Evolutionary conservation across 2,113 vertebrate species (phyloP), one percentile per base, ranked within the genome.

Genomic region (Lagopus muta): DNA sequence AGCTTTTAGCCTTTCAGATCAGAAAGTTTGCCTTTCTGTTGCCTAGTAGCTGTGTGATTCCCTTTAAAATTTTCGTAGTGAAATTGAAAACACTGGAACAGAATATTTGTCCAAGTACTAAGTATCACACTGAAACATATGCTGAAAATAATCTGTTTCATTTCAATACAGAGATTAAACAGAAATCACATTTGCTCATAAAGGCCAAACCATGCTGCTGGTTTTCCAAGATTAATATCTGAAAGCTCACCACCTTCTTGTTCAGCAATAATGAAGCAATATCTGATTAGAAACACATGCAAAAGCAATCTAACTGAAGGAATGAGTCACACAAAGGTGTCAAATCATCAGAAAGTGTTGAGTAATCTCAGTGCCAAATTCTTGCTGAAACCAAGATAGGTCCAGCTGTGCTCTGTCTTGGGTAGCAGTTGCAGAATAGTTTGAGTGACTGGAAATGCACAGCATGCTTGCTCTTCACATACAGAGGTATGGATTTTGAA

Each of bases 261-360:
- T 78, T 90, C 24, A 65, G 70, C 43, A 82, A 38, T 60, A 90
- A 90, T 14, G 5, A 86, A 75, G 22, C 22, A 9, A 20, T 75
- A 64, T 40, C 65, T 92, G 73, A 93, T 86, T 77, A 45, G 32
- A 83, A 95, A 65, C 61, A 90, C 2, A 25, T 78, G 70, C 38
- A 78, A 75, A 93, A 92, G 57, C 61, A 84, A 72, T 75, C 32
- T 36, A 81, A 13, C 8, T 64, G 54, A 83, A 88, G 38, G 40
- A 84, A 80, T 80, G 78, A 93, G 52, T 86, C 73, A 88, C 15
- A 40, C 11, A 48, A 86, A 94, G 52, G 77, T 86, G 73, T 95
- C 61, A 92, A 90, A 92, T 52, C 22, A 47, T 82, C 36, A 70
- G 38, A 71, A 15, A 40, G 20, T 76, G 27, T 80, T 62, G 92